phyloP scores from a whole-genome alignment of 2,797 vertebrate genomes.

The Sitta carolinensis region DNA sequence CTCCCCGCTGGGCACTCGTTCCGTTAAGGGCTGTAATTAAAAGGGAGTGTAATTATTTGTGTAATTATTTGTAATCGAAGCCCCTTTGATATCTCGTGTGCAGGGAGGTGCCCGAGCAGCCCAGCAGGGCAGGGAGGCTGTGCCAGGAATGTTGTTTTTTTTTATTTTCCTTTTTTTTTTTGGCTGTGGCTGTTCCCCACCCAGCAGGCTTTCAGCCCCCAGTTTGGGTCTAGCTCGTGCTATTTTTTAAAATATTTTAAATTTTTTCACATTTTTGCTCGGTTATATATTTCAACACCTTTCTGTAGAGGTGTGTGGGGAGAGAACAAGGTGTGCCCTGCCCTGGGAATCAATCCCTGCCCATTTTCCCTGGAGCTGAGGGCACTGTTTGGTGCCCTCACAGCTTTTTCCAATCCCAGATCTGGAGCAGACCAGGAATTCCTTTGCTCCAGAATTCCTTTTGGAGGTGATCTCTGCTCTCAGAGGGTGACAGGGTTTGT shows the following conservation, averaged over 20 bases:
- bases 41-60: conserved; percentile 13
- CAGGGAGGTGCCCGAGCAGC: neutral
- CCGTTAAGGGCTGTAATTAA: conserved; percentile 23
- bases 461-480: neutral
- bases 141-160: neutral
- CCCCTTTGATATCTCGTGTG: neutral
- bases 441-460: neutral
- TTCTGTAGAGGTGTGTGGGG: accelerated
- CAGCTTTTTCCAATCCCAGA: neutral
- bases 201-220: neutral
- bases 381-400: neutral
- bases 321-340: neutral
- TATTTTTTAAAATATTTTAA: accelerated
- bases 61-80: conserved; percentile 33
- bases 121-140: neutral
- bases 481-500: neutral
- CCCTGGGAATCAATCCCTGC: neutral
- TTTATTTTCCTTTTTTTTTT: neutral
- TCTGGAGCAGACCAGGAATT: neutral
- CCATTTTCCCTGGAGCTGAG: neutral
- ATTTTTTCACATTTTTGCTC: neutral
- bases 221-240: accelerated
- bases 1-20: neutral
- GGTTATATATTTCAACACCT: neutral
- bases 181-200: neutral